Base-by-base conservation (phyloP, 2,797 vertebrate species). In the Fratercula arctica region DNA sequence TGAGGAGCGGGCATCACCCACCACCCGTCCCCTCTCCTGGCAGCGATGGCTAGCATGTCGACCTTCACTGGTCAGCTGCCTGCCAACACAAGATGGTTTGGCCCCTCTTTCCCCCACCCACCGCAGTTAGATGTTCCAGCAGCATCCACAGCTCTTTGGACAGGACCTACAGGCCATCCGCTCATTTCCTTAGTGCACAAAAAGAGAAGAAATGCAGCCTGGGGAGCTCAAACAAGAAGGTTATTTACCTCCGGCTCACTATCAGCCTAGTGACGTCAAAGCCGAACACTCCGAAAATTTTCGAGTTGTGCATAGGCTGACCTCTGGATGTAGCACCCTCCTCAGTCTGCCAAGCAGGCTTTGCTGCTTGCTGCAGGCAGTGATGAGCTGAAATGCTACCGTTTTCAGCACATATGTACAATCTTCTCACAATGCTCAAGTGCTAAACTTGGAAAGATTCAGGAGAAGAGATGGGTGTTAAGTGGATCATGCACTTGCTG, bases 41-140 rank as follows among this genome's bases (percentile, higher is more conserved):
- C 24, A 43, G 41, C 1, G 1, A 57, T 13, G 24, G 59, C 3
- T 72, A 53, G 45, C 66, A 3, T 35, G 33, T 28, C 0, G 0
- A 37, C 13, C 21, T 33, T 59, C 45, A 4, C n/a, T 60, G 35
- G 35, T 35, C 50, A 35, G 15, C 25, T 51, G 41, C 39, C 23
- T 43, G 20, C 16, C 53, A 57, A 2, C 20, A 29, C 31, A 4
- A 7, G 4, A 4, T 3, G 43, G 8, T 16, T 29, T 11, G 25
- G 33, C 8, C 5, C 21, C 33, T 39, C 39, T 67, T 33, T 11
- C 46, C 11, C 31, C 31, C 10, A 18, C 8, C 28, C 25, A 6
- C 19, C 19, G 10, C 8, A 9, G 25, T 17, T 24, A 18, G 23
- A 28, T 3, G 6, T 16, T 14, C 69, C 64, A 45, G 51, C 60